Evolutionary conservation across 2,888 invertebrate genomes (phyloP).

Genomic region (Torymus tubicola): DNA sequence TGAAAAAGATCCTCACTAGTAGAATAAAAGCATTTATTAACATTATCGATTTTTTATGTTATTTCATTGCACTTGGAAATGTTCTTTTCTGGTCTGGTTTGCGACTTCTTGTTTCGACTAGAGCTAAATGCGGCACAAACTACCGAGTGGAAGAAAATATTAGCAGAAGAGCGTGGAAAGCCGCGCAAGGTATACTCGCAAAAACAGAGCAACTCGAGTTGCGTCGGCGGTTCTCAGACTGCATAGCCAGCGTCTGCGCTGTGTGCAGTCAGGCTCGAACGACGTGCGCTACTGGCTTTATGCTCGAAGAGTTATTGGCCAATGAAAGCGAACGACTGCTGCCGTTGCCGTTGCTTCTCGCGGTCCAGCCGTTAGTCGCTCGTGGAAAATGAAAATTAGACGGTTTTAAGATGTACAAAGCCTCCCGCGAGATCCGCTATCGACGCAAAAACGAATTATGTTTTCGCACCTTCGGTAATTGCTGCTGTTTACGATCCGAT

Average conservation of each 20-base stretch:
- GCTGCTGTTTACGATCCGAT: slow-evolving; percentile 29
- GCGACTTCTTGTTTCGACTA: too few species aligned
- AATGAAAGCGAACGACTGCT: slow-evolving; percentile 40
- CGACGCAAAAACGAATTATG: neutral
- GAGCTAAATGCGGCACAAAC: too few species aligned
- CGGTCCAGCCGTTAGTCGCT: neutral
- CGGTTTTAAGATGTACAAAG: slow-evolving; percentile 1
- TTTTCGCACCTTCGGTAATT: slow-evolving; percentile 21
- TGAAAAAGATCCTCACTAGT: too few species aligned
- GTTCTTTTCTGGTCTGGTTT: too few species aligned
- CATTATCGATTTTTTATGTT: too few species aligned
- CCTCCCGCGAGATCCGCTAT: slow-evolving; percentile 3
- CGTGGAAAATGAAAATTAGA: slow-evolving; percentile 44
- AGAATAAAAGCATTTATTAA: too few species aligned
- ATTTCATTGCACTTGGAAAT: too few species aligned
- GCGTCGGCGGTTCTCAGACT: neutral
- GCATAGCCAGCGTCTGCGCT: too few species aligned
- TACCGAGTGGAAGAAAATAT: neutral
- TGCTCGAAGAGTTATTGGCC: slow-evolving; percentile 46
- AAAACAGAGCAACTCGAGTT: slow-evolving; percentile 26
- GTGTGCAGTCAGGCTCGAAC: slow-evolving; percentile 9
- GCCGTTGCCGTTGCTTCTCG: neutral
- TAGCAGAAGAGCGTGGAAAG: slow-evolving; percentile 13
- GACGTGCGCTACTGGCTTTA: slow-evolving; percentile 33
- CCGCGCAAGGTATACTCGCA: neutral